Conservation (phyloP, 2,113 vertebrate species). For the Atherinomorus stipes region DNA sequence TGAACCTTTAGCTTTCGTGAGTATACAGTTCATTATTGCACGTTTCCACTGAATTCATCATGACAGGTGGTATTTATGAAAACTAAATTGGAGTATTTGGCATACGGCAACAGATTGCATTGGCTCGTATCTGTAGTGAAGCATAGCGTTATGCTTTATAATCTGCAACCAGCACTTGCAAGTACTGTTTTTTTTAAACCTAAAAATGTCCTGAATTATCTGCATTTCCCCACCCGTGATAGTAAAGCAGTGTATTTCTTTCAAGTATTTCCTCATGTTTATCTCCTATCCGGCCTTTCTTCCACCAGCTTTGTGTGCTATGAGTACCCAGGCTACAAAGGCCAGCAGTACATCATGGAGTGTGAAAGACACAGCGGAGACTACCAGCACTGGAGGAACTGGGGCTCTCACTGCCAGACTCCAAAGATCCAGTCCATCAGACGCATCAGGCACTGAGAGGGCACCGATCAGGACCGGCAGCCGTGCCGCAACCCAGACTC, state of each 20-base stretch:
- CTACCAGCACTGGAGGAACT: constrained; percentile 83
- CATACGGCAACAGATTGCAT: no score
- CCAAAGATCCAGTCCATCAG: constrained; percentile 84
- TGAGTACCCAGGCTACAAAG: constrained; percentile 81
- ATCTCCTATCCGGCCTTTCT: background rate
- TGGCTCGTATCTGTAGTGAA: no score
- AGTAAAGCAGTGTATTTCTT: background rate
- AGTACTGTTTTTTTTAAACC: no score
- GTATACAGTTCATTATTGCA: no score
- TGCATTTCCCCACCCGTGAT: no score
- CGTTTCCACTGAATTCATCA: no score
- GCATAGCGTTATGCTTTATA: no score
- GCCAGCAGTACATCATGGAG: constrained; percentile 85
- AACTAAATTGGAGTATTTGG: no score
- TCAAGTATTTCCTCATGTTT: background rate
- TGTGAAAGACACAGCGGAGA: constrained; percentile 81
- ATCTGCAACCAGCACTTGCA: no score
- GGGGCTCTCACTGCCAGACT: constrained; percentile 83
- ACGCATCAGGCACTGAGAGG: constrained; percentile 76
- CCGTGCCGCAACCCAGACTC: background rate
- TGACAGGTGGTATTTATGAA: no score
- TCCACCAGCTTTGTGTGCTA: constrained; percentile 81
- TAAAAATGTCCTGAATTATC: no score
- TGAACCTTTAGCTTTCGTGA: no score
- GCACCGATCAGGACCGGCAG: background rate